Percentiles rank a stretch among this genome's conserved stretches.
Conservation (phyloP, 2,797 vertebrate genomes). For the Mormyrops boulengeri region DNA sequence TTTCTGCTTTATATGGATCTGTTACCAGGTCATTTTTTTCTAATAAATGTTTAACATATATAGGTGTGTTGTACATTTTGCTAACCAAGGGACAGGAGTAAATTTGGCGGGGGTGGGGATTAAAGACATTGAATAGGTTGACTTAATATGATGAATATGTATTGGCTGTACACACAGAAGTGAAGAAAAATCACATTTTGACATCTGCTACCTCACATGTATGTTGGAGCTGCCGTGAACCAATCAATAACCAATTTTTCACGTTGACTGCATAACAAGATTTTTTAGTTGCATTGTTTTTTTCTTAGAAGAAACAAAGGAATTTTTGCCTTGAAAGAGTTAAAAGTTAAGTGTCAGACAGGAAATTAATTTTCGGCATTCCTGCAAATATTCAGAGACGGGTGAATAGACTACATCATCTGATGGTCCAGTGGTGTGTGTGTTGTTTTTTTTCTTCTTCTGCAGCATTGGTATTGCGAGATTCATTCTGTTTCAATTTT, state of each 20-base stretch:
- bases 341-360: neutral
- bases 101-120: neutral
- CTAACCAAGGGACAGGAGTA: neutral
- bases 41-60: neutral
- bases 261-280: neutral
- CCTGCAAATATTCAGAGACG: neutral
- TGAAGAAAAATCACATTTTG: neutral
- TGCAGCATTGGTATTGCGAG: neutral
- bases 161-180: neutral
- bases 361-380: neutral
- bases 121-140: neutral
- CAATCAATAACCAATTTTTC: too few relatives aligned
- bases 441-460: neutral
- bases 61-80: neutral
- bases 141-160: neutral
- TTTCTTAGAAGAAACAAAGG: neutral
- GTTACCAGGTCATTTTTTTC: neutral
- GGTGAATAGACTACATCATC: neutral
- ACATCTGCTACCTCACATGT: neutral
- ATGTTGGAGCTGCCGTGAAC: neutral
- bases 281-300: neutral
- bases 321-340: neutral
- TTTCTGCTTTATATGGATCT: neutral
- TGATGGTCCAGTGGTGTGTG: neutral
- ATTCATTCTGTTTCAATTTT: constrained; percentile 7